Evolutionary conservation across 2,888 invertebrate genomes (phyloP), one percentile per base, ranked within the genome.

Genomic region (Nomada fabriciana): DNA sequence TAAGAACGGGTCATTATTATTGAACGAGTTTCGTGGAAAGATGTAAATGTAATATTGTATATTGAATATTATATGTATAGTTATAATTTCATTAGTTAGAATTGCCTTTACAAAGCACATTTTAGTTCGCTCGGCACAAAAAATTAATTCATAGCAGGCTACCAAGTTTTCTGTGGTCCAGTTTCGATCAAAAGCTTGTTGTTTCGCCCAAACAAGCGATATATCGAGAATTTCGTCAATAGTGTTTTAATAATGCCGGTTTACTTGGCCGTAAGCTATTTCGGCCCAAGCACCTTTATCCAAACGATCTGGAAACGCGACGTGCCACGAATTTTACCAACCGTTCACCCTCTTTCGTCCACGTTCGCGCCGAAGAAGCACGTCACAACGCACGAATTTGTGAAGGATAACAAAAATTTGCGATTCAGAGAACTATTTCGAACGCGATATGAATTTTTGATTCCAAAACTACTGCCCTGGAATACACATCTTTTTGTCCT

Each of bases 161-260:
- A 50, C 9, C 29, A 11, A 29, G 29, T n/a, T 25, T 10, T 20
- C 55, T 55, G n/a, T 57, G 15, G 57, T 11, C 29, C 29, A 36
- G 18, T 36, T 53, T 36, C 65, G 29, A 36, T 53, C 36, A 10
- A 53, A 67, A 53, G n/a, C 52, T 10, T 29, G 36, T 65, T 65
- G n/a, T 52, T 4, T 23, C 13, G 36, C n/a, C 2, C 20, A 0
- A 20, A 60, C 25, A n/a, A 20, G 15, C 36, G 47, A 20, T n/a
- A 36, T 15, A 47, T 47, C 15, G 11, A 2, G 18, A 7, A 10
- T 29, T 36, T 9, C 60, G 50, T 23, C 71, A 64, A 64, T 53
- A 43, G 64, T n/a, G 42, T 43, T 72, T 72, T 63, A 63, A 63
- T 43, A 63, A 72, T 64, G 2, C n/a, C 42, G 15, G 63, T 53